Base-by-base conservation (phyloP, 2,888 invertebrate species). In the Patella pellucida region DNA sequence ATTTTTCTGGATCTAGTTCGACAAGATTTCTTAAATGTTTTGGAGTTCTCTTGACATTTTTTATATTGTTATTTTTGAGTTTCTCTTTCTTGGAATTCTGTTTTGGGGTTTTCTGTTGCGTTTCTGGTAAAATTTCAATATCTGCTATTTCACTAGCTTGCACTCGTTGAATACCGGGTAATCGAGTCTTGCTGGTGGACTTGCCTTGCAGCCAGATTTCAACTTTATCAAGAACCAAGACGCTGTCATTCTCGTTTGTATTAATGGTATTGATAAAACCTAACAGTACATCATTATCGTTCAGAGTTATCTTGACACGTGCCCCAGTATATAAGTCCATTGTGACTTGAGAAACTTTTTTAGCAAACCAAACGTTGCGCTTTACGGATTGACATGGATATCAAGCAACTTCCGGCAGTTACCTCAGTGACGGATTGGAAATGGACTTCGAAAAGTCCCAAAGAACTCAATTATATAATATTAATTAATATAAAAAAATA, bases 91-190 rank as follows among this genome's bases (percentile, higher is more conserved):
- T 54, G 1, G 27, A 19, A 16, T 54, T 72, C 16, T 72, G 31
- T 27, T 54, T 31, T 15, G 31, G 27, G 4, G 9, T 27, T 56
- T 16, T 72, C 3, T 16, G 31, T 52, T 69, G 27, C n/a, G 19
- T 27, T 69, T 69, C 23, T 52, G 69, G 19, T 27, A 31, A n/a
- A 74, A 69, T 62, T 62, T 62, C 78, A 84, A 83, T 74, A 3
- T 75, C 71, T 51, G 72, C 72, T n/a, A 85, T 78, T 72, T 84
- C 83, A 74, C 78, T 76, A 12, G 74, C 73, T 72, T 77, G 82
- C n/a, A 81, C 80, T 71, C 83, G 77, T 69, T 82, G 83, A 12
- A 84, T 75, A 12, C 85, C 85, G 19, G 74, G 73, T 23, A 62
- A 62, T 12, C 62, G 62, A 12, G 62, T 62, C 23, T 62, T 62